Percentiles rank a stretch among this genome's conserved stretches.
Conservation (phyloP, 2,113 vertebrate genomes). For the Dinomys branickii region DNA sequence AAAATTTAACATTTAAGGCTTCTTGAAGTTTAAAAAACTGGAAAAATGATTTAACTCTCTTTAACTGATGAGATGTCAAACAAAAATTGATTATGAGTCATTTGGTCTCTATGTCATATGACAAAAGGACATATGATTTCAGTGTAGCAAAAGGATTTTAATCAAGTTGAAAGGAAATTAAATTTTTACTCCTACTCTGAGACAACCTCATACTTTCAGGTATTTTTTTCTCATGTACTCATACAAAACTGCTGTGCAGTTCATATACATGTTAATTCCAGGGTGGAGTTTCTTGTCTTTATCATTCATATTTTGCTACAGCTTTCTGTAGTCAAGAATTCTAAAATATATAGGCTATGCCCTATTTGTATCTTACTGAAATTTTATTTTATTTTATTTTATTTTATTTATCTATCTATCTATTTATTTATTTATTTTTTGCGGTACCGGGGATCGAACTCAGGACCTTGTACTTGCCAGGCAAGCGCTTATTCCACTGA, state of each 20-base stretch:
- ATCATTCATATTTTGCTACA: background rate
- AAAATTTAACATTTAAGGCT: background rate
- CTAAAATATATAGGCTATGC: background rate
- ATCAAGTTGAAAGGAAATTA: background rate
- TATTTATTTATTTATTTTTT: too few relatives aligned
- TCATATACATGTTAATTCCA: background rate
- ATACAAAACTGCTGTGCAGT: background rate
- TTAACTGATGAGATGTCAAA: background rate
- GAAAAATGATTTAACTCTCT: background rate
- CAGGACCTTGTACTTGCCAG: too few relatives aligned
- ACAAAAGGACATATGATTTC: background rate
- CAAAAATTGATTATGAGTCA: background rate
- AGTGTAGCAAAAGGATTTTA: background rate
- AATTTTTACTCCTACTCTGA: background rate
- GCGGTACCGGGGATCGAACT: too few relatives aligned
- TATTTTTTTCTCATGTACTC: background rate
- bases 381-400: too few relatives aligned
- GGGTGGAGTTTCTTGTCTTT: background rate
- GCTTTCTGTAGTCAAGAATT: slow-evolving; percentile 4
- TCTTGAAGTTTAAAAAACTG: slow-evolving; percentile 29
- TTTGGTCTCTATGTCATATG: background rate
- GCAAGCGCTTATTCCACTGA: too few relatives aligned
- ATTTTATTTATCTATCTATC: too few relatives aligned
- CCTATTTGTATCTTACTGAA: background rate
- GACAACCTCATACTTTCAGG: background rate